Evolutionary conservation across 1,140 invertebrate genomes (phyloP).

Genomic region (Laupala kohalensis): DNA sequence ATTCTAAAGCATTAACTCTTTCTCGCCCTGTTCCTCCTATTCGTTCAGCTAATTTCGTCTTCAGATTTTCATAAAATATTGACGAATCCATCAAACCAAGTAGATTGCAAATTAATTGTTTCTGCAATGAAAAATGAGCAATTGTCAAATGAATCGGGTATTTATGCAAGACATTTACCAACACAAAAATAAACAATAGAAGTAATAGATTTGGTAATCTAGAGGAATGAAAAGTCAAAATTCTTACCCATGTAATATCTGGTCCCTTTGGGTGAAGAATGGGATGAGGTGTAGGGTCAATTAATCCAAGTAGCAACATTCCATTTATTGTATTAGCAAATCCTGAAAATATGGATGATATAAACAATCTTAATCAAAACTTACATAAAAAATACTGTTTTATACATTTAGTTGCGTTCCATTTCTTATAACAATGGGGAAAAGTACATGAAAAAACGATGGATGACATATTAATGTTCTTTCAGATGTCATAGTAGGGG

Average conservation of each 20-base stretch:
- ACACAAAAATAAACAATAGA: background rate
- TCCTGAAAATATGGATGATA: slow-evolving; percentile 36
- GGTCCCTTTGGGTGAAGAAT: slow-evolving; percentile 86
- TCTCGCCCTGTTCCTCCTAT: slow-evolving; percentile 58
- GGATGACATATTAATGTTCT: too few relatives aligned
- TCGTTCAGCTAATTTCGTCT: slow-evolving; percentile 37
- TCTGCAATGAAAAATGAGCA: slow-evolving; percentile 38
- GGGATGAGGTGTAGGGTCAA: slow-evolving; percentile 76
- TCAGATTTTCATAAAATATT: slow-evolving; percentile 89
- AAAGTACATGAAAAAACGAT: too few relatives aligned
- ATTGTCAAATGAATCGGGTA: too few relatives aligned
- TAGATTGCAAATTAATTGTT: slow-evolving; percentile 74
- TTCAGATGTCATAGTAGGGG: too few relatives aligned
- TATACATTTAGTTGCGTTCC: too few relatives aligned
- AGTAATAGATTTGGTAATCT: background rate
- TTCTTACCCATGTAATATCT: slow-evolving; percentile 83
- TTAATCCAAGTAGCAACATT: slow-evolving; percentile 72
- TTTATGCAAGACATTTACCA: too few relatives aligned
- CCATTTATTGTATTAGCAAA: slow-evolving; percentile 78
- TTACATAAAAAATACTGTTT: background rate
- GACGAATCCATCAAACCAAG: slow-evolving; percentile 71
- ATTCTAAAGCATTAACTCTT: slow-evolving; percentile 57
- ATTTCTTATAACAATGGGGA: too few relatives aligned
- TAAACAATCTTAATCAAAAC: background rate
- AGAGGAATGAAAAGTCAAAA: background rate